phyloP scores from a whole-genome alignment of 92 coral and sea anemone genomes.

The Heteractis magnifica region DNA sequence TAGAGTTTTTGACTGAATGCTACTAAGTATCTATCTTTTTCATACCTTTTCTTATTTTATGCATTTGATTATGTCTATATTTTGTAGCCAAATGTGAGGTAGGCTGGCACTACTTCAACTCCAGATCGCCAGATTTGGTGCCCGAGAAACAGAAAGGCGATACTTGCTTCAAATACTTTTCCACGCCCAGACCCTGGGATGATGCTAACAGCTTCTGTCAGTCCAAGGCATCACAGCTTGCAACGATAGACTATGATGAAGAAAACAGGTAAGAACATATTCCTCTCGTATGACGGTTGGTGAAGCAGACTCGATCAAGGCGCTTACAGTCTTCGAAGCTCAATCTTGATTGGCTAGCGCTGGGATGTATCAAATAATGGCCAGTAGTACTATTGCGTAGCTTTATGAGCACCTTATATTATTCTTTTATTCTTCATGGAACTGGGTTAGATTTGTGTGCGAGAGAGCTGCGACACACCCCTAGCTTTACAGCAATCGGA shows the following conservation, averaged over 20 bases:
- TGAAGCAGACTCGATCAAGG: background rate
- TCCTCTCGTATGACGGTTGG: background rate
- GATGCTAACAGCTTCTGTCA: conserved; percentile 78
- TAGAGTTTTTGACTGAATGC: too few species aligned
- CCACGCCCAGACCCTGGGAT: conserved; percentile 68
- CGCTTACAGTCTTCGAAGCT: too few species aligned
- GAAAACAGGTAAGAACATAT: conserved; percentile 73
- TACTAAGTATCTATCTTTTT: too few species aligned
- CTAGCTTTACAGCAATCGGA: too few species aligned
- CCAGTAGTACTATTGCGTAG: too few species aligned
- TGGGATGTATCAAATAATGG: too few species aligned
- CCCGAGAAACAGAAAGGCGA: conserved; percentile 5
- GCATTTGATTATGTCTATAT: background rate
- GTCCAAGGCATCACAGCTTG: conserved; percentile 69
- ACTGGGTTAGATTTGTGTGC: too few species aligned
- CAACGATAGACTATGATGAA: conserved; percentile 54
- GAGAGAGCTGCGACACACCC: too few species aligned
- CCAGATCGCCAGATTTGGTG: background rate
- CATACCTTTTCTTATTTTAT: background rate
- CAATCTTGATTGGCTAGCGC: too few species aligned
- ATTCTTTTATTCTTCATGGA: too few species aligned
- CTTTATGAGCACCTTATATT: too few species aligned
- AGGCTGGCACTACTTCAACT: conserved; percentile 73
- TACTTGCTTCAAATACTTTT: conserved; percentile 74
- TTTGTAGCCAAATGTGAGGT: conserved; percentile 60